Conservation (phyloP, 2,113 vertebrate species). For the Charadrius vociferus region DNA sequence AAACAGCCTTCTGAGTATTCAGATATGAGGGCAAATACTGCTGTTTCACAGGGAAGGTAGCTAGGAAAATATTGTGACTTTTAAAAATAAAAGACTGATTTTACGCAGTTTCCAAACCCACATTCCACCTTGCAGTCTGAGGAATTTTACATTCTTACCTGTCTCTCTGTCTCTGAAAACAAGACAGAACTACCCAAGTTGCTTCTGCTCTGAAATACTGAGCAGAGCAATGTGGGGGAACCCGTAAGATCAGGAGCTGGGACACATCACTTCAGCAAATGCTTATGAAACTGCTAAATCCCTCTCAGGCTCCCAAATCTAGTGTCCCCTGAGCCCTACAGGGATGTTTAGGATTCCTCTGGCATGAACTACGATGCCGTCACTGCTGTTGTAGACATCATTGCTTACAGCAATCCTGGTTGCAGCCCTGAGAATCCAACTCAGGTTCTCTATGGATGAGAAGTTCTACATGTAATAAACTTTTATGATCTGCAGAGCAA, state of each 20-base stretch:
- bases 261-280: not conserved
- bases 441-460: not conserved
- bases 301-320: not conserved
- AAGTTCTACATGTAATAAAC: not conserved
- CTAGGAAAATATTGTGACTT: not conserved
- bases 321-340: not conserved
- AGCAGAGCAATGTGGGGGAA: not conserved
- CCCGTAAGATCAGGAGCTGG: not conserved
- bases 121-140: not conserved
- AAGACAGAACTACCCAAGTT: not conserved
- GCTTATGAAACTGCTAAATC: not conserved
- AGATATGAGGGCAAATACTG: not conserved
- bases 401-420: not conserved
- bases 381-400: not conserved
- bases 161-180: not conserved
- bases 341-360: not conserved
- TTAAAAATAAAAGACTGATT: not conserved
- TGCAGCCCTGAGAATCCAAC: not conserved
- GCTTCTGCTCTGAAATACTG: not conserved
- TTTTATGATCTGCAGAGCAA: not conserved
- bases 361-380: not conserved
- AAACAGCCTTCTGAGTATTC: not conserved
- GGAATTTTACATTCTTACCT: not conserved
- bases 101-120: not conserved
- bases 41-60: not conserved